Percentiles rank a stretch among this genome's conserved stretches.
Evolutionary conservation across 2,888 invertebrate genomes (phyloP).

Genomic region (Amiota mariae): DNA sequence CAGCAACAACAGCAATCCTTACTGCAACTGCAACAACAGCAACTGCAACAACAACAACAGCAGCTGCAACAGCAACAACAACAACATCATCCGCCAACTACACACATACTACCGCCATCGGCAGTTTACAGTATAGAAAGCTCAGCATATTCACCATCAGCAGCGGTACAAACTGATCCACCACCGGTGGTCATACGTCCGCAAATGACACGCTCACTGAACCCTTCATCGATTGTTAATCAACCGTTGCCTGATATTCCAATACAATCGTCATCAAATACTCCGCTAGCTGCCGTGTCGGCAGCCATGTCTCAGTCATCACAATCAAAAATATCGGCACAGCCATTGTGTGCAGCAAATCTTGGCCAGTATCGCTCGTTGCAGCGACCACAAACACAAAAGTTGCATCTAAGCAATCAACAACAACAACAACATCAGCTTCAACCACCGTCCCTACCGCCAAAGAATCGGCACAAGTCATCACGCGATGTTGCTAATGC

Average conservation of each 20-base stretch:
- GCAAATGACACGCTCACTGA: constrained; percentile 60
- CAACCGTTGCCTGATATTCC: constrained; percentile 74
- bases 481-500: constrained; percentile 67
- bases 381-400: constrained; percentile 74
- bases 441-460: constrained; percentile 72
- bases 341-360: constrained; percentile 73
- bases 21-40: constrained; percentile 47
- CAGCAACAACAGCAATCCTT: constrained; percentile 53
- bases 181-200: constrained; percentile 50
- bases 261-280: constrained; percentile 54
- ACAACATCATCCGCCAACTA: constrained; percentile 66
- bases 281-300: constrained; percentile 41
- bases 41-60: constrained; percentile 49
- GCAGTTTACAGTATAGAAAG: constrained; percentile 73
- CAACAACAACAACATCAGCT: constrained; percentile 52
- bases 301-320: constrained; percentile 50
- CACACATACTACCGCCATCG: constrained; percentile 70
- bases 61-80: constrained; percentile 60
- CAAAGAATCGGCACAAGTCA: constrained; percentile 72
- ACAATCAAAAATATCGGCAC: constrained; percentile 70
- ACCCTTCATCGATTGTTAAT: constrained; percentile 73
- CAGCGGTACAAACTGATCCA: constrained; percentile 37
- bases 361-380: constrained; percentile 77
- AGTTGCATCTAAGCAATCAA: constrained; percentile 58
- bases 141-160: constrained; percentile 55